Base-by-base conservation (phyloP, 1,140 invertebrate species). In the Drosophila seguyi region DNA sequence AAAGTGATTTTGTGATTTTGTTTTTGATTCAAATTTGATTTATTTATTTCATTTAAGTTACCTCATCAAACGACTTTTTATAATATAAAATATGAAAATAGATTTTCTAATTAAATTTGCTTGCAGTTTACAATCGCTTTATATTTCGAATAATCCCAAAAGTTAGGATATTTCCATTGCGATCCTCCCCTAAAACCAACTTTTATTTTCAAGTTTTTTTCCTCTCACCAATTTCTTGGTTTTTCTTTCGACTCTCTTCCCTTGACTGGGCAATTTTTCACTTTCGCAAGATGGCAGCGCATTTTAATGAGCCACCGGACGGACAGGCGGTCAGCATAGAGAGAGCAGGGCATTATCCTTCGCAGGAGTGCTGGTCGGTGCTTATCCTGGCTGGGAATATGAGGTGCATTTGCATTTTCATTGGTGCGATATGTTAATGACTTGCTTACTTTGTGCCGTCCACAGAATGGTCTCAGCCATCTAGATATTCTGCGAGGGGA, bases 371-470 rank as follows among this genome's bases (percentile, higher is more conserved):
- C 18, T 34, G 22, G 27, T 20, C 34, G 44, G 27, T 27, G 25
- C n/a, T 18, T 44, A 55, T 59, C 52, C 44, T 67, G 44, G 71
- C 31, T 34, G 56, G 67, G 67, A 81, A 79, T 82, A 83, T 87
- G 62, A 77, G 84, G 69, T 88, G 85, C 85, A 88, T 88, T 88
- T 88, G 84, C 84, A 88, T 90, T 88, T 88, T 88, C 84, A 88
- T 88, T 88, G 84, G 80, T 71, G 85, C 85, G 84, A 88, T 88
- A 88, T 88, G 84, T 88, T 88, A 88, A 88, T 90, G 84, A 88
- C 85, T 80, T 84, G 84, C 84, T 90, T 88, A 77, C 76, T 76
- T 84, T 73, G 45, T 3, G 55, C 48, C 67, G n/a, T 39, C 48
- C 62, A 42, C 57, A 44, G 3, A 85, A 14, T 36, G 18, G 25